Percentiles rank a stretch among this genome's conserved stretches.
Evolutionary conservation across 2,113 vertebrate genomes (phyloP).

Genomic region (Arizona elegans): DNA sequence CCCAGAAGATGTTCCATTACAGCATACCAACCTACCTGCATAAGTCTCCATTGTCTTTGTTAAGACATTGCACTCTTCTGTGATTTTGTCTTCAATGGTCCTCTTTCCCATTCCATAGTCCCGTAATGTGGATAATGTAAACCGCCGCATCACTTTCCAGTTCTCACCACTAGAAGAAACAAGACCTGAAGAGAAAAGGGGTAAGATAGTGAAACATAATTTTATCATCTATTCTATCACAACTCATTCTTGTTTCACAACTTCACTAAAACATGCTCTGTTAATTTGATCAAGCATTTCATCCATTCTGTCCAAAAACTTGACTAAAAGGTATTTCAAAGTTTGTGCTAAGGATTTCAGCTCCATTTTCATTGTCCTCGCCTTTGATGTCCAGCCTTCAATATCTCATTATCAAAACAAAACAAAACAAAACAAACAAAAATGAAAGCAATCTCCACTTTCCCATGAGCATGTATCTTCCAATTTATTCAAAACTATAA

Average conservation of each 20-base stretch:
- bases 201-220: background rate
- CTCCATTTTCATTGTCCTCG: too few relatives aligned
- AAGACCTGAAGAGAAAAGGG: conserved; percentile 35
- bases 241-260: background rate
- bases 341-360: too few relatives aligned
- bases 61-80: conserved; percentile 44
- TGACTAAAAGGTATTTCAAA: too few relatives aligned
- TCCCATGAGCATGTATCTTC: too few relatives aligned
- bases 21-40: background rate
- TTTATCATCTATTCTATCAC: background rate
- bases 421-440: too few relatives aligned
- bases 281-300: too few relatives aligned
- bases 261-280: background rate
- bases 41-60: conserved; percentile 35
- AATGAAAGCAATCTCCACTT: too few relatives aligned
- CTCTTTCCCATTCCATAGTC: conserved; percentile 55
- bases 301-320: too few relatives aligned
- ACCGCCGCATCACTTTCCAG: conserved; percentile 59
- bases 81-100: conserved; percentile 47
- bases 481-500: background rate
- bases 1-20: background rate
- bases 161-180: conserved; percentile 44
- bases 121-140: conserved; percentile 45
- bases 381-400: too few relatives aligned
- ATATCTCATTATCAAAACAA: too few relatives aligned